phyloP scores from a whole-genome alignment of 2,888 invertebrate species.

The Nephrotoma guestfalica region DNA sequence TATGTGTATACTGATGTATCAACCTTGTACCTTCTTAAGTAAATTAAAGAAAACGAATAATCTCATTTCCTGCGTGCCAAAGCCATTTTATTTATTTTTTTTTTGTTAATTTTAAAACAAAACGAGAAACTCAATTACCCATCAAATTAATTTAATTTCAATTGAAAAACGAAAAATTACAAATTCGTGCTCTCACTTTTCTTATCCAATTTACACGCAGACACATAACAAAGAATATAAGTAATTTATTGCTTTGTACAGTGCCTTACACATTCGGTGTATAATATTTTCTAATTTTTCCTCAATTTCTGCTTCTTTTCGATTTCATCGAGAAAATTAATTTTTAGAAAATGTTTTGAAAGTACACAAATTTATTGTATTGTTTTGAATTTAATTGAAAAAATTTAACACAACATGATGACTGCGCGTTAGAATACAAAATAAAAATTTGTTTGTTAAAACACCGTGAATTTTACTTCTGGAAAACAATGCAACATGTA shows the following conservation, averaged over 20 bases:
- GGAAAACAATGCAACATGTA: background rate
- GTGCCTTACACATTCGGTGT: background rate
- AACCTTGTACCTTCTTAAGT: too few species aligned
- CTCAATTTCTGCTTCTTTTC: background rate
- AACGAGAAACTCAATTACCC: background rate
- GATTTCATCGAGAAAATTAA: background rate
- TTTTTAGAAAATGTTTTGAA: background rate
- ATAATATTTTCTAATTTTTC: background rate
- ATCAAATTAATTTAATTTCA: background rate
- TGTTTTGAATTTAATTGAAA: background rate
- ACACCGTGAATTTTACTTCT: background rate
- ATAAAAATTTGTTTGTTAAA: background rate
- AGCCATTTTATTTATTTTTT: background rate
- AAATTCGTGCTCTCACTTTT: background rate
- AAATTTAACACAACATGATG: background rate
- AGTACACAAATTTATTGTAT: background rate
- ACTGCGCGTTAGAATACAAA: background rate
- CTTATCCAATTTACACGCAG: background rate
- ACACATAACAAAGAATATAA: background rate
- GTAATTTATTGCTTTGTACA: background rate
- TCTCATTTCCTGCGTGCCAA: background rate
- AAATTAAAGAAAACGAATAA: background rate
- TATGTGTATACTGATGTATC: too few species aligned
- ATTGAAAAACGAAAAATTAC: background rate
- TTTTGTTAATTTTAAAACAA: background rate